phyloP scores from a whole-genome alignment of 2,113 vertebrate species.

The Rhizomys pruinosus region DNA sequence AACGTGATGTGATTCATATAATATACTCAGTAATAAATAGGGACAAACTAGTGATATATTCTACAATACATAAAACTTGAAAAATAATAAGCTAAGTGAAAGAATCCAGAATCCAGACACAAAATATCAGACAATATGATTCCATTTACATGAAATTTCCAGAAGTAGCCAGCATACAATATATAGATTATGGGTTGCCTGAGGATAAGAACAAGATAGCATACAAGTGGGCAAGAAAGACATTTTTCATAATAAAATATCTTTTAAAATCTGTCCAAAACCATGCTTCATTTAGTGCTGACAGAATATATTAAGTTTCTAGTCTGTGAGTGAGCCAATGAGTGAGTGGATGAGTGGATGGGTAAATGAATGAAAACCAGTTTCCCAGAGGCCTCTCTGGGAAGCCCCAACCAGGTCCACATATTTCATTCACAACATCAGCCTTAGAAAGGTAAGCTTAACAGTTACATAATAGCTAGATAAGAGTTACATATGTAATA shows the following conservation, averaged over 20 bases:
- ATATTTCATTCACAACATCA: slow-evolving; percentile 16
- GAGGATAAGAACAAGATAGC: not conserved
- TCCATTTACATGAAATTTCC: slow-evolving; percentile 19
- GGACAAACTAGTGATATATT: not conserved
- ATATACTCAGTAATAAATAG: slow-evolving; percentile 14
- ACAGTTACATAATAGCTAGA: not conserved
- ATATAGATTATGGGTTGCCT: not conserved
- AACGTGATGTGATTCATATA: not conserved
- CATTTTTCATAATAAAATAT: slow-evolving; percentile 10
- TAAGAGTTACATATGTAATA: not conserved
- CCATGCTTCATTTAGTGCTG: slow-evolving; percentile 38
- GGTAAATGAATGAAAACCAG: no score
- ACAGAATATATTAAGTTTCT: slow-evolving; percentile 51
- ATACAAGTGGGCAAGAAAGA: not conserved
- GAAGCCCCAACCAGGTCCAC: slow-evolving; percentile 10
- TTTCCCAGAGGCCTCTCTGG: not conserved
- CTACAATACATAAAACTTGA: not conserved
- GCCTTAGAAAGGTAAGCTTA: not conserved
- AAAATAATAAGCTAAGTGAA: not conserved
- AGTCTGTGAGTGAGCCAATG: not conserved
- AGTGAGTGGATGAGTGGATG: not conserved
- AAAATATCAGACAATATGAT: not conserved
- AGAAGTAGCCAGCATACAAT: not conserved
- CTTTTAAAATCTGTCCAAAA: not conserved
- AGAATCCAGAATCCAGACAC: slow-evolving; percentile 21